These are phyloP conservation scores for Mandrillus leucophaeus DNA, from an alignment of 2,113 vertebrate genomes.

Conservation along the genomic window DNA sequence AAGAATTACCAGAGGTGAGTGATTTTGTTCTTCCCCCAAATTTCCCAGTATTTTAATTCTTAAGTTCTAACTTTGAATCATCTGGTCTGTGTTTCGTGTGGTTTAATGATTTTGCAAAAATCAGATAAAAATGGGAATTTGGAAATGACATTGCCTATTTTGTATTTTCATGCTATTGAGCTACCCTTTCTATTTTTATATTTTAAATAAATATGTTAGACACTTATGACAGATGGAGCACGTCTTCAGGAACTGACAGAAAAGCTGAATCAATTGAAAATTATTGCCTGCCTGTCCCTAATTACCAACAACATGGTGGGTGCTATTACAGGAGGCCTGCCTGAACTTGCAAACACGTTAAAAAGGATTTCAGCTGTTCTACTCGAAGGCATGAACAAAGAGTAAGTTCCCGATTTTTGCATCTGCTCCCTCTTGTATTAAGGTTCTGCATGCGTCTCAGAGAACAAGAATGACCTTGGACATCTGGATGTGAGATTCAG, in stretches of 20 bases:
- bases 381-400: conserved; percentile 92
- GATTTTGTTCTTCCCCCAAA: neutral
- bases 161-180: conserved; percentile 35
- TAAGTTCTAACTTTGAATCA: neutral
- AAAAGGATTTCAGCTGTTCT: conserved; percentile 91
- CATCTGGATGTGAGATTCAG: neutral
- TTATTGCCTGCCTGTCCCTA: conserved; percentile 90
- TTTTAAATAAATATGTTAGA: conserved; percentile 84
- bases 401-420: conserved; percentile 84
- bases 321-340: conserved; percentile 85
- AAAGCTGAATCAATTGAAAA: conserved; percentile 89
- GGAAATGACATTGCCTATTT: neutral
- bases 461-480: neutral
- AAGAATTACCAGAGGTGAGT: conserved; percentile 91
- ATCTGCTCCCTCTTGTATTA: neutral
- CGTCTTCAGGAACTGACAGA: conserved; percentile 91
- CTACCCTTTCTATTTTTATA: conserved; percentile 56
- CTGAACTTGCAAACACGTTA: conserved; percentile 87
- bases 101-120: neutral
- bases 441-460: neutral
- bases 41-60: neutral
- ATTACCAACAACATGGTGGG: conserved; percentile 92
- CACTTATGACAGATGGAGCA: conserved; percentile 91
- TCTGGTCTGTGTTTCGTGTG: neutral
- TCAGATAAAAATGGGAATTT: neutral